Evolutionary conservation across 2,888 invertebrate genomes (phyloP).

Genomic region (Orchesellides sinensis): DNA sequence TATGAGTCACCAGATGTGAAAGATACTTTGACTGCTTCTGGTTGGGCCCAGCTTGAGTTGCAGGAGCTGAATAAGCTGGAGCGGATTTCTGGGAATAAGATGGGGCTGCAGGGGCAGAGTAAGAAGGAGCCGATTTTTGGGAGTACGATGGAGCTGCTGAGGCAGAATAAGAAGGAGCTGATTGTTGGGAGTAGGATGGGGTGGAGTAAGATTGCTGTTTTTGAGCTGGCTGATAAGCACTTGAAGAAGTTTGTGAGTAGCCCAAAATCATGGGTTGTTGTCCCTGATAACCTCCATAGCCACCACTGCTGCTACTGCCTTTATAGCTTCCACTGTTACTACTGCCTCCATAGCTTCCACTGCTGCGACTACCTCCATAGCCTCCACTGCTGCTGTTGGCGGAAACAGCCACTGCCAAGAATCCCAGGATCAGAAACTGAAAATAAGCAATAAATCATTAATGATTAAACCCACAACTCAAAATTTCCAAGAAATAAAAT

Average conservation of each 20-base stretch:
- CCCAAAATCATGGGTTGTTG: neutral
- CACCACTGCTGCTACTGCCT: neutral
- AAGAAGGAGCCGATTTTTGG: neutral
- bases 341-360: too few relatives aligned
- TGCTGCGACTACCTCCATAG: slow-evolving; percentile 17
- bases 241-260: slow-evolving; percentile 2
- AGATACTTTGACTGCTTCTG: neutral
- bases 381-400: too few relatives aligned
- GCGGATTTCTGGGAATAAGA: slow-evolving; percentile 7
- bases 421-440: neutral
- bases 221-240: slow-evolving; percentile 5
- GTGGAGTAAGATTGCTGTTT: neutral
- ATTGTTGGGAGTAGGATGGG: neutral
- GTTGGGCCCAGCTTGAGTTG: slow-evolving; percentile 4
- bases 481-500: neutral
- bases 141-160: neutral
- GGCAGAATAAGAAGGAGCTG: slow-evolving; percentile 3
- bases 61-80: neutral
- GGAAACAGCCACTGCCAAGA: slow-evolving; percentile 20
- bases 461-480: neutral
- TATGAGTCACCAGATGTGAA: neutral
- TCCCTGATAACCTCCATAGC: neutral
- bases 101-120: neutral
- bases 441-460: neutral
- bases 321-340: neutral